Evolutionary conservation across 2,797 vertebrate genomes (phyloP).

Genomic region (Sebastes kiyomatsui): DNA sequence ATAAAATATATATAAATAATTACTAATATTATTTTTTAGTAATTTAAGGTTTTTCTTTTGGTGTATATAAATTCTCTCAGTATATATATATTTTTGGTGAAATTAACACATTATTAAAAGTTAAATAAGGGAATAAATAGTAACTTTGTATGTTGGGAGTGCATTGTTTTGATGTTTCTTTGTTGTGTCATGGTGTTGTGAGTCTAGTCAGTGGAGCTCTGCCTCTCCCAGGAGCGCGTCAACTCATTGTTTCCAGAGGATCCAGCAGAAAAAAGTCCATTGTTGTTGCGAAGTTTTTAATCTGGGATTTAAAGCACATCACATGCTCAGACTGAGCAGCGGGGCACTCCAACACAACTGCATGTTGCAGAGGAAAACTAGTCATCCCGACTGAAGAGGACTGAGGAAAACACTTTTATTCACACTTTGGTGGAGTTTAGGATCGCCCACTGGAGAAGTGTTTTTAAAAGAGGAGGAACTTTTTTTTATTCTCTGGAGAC

Average conservation of each 20-base stretch:
- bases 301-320: constrained; percentile 79
- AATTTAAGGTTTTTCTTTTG: neutral
- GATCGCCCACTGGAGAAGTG: neutral
- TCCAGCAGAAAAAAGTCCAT: constrained; percentile 77
- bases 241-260: constrained; percentile 59
- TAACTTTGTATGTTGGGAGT: neutral
- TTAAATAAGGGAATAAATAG: neutral
- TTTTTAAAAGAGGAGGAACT: neutral
- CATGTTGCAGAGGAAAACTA: constrained; percentile 23
- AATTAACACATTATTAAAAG: neutral
- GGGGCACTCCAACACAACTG: constrained; percentile 21
- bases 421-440: constrained; percentile 12
- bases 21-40: too few species aligned
- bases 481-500: neutral
- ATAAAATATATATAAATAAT: too few species aligned
- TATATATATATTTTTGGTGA: fast-evolving
- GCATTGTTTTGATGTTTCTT: neutral
- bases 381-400: constrained; percentile 7
- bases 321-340: constrained; percentile 75
- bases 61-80: too few species aligned
- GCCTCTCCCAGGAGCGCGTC: constrained; percentile 45
- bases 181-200: neutral
- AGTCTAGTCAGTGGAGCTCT: constrained; percentile 10
- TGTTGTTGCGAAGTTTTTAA: constrained; percentile 81
- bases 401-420: neutral